A percentile compares a stretch with the other conserved stretches of the same genome.
Evolutionary conservation across 1,140 invertebrate genomes (phyloP).

Genomic region (Drosophila kohkoa): DNA sequence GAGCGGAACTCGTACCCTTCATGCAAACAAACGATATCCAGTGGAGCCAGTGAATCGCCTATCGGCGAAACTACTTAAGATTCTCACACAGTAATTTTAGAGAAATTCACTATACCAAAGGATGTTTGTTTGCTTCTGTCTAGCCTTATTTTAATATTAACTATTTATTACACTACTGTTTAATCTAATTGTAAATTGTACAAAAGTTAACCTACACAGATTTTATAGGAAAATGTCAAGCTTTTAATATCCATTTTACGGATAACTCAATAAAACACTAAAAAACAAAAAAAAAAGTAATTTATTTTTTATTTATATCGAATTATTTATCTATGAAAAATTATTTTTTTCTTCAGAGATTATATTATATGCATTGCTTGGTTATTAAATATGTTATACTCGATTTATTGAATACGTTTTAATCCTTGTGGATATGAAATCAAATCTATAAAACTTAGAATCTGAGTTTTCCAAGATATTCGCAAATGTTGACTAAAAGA

Average conservation of each 20-base stretch:
- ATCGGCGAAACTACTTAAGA: conserved; percentile 63
- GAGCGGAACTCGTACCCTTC: neutral
- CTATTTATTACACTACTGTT: neutral
- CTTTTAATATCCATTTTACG: neutral
- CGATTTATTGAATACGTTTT: too few relatives aligned
- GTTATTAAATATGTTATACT: too few relatives aligned
- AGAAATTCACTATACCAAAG: neutral
- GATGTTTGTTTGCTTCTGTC: neutral
- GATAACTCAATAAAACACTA: conserved; percentile 9
- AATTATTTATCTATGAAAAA: too few relatives aligned
- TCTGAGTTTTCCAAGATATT: too few relatives aligned
- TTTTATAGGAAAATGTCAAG: neutral
- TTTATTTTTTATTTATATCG: neutral
- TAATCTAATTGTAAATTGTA: neutral
- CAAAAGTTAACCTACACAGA: neutral
- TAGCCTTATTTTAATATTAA: neutral
- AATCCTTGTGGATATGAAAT: too few relatives aligned
- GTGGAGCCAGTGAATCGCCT: conserved; percentile 62
- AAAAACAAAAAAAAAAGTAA: neutral
- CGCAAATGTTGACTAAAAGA: too few relatives aligned
- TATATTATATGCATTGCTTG: too few relatives aligned
- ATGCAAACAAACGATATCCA: conserved; percentile 20
- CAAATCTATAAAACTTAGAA: too few relatives aligned
- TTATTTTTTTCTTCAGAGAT: too few relatives aligned
- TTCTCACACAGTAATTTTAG: conserved; percentile 45